These are phyloP conservation scores for Dendrolimus kikuchii DNA, from an alignment of 1,140 invertebrate genomes.

Conservation along the genomic window DNA sequence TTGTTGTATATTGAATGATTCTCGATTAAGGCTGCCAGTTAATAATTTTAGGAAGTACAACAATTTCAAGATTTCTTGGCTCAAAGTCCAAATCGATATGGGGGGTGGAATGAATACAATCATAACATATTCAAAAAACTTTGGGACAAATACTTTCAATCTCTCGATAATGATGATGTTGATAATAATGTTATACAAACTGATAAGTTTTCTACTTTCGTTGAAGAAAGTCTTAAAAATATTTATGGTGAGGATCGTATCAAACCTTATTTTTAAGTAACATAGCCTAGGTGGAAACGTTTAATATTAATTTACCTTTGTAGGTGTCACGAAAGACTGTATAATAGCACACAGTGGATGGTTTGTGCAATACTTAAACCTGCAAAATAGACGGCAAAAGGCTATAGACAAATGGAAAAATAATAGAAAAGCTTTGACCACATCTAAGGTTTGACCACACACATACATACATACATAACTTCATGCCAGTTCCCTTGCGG, in stretches of 20 bases:
- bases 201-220: not conserved
- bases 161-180: slow-evolving; percentile 6
- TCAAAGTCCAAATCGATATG: slow-evolving; percentile 53
- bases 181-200: not conserved
- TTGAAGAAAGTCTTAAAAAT: too few relatives aligned
- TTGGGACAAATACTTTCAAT: slow-evolving; percentile 53
- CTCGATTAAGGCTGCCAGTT: slow-evolving; percentile 1
- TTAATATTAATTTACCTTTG: slow-evolving; percentile 15
- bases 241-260: not conserved
- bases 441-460: slow-evolving; percentile 1
- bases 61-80: slow-evolving; percentile 65
- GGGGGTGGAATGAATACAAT: slow-evolving; percentile 69
- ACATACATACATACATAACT: too few relatives aligned
- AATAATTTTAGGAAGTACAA: slow-evolving; percentile 56
- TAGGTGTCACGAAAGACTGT: slow-evolving; percentile 44
- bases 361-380: slow-evolving; percentile 56
- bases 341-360: slow-evolving; percentile 57
- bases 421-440: slow-evolving; percentile 42
- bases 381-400: slow-evolving; percentile 55
- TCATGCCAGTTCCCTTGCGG: too few relatives aligned
- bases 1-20: not conserved
- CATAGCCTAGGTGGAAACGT: not conserved
- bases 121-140: slow-evolving; percentile 65
- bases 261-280: not conserved
- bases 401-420: slow-evolving; percentile 65